A percentile compares a stretch with the other conserved stretches of the same genome.
Conservation (phyloP, 2,113 vertebrate species). For the Etheostoma cragini region DNA sequence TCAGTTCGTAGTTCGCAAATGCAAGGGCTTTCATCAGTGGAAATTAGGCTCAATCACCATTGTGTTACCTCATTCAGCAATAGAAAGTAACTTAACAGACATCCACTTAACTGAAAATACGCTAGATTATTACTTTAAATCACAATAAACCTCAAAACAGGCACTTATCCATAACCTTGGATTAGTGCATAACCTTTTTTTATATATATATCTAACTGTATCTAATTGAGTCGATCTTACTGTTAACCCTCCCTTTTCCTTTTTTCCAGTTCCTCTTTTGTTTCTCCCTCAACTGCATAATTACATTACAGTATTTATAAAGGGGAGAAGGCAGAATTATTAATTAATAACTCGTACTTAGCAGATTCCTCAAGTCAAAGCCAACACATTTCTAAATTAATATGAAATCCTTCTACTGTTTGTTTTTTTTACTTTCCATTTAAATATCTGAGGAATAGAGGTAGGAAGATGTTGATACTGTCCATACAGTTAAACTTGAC, state of each 20-base stretch:
- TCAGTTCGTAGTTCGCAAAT: too few relatives aligned
- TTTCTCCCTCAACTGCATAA: slow-evolving; percentile 50
- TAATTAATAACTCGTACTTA: too few relatives aligned
- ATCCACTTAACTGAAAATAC: too few relatives aligned
- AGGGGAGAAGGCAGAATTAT: slow-evolving; percentile 44
- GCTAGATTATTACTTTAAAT: neutral
- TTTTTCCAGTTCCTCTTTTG: slow-evolving; percentile 39
- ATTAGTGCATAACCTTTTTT: too few relatives aligned
- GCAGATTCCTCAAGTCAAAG: slow-evolving; percentile 11
- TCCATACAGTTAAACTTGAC: slow-evolving; percentile 30
- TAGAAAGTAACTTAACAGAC: too few relatives aligned
- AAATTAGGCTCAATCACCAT: too few relatives aligned
- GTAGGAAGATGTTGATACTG: neutral
- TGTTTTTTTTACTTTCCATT: neutral
- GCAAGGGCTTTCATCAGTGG: too few relatives aligned
- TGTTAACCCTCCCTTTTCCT: slow-evolving; percentile 5
- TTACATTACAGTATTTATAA: slow-evolving; percentile 66
- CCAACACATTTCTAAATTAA: slow-evolving; percentile 1
- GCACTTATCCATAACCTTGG: neutral
- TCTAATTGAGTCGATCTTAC: neutral
- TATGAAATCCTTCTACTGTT: neutral
- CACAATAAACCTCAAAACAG: neutral
- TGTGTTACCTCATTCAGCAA: too few relatives aligned
- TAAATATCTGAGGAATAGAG: neutral
- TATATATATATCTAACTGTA: neutral